Base-by-base conservation (phyloP, 2,888 invertebrate species). In the Cheilosia soror region DNA sequence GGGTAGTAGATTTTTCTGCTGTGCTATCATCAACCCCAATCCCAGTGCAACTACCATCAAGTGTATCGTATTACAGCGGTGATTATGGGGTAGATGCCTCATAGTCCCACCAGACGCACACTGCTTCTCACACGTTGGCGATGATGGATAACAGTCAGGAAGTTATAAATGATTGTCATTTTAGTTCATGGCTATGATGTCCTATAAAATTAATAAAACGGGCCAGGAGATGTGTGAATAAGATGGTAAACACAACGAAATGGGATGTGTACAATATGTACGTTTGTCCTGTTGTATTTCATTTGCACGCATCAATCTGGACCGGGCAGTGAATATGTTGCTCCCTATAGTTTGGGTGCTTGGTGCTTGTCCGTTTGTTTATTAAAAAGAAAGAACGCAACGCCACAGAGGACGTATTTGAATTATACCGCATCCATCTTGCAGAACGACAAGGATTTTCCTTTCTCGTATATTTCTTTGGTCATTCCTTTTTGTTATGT, bases 161-260 rank as follows among this genome's bases (percentile, higher is more conserved):
- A n/a, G 49, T 55, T 83, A 78, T 83, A 83, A 78, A 78, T 82
- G 82, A 53, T 78, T 60, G 60, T 66, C 82, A 62, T 72, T 78
- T 60, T 27, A 47, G 60, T 57, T 75, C 49, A 66, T 75, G 40
- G 44, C 55, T 13, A 66, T 68, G 78, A 47, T 77, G 72, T 72
- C 60, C 77, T 60, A 60, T 77, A 66, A 82, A 82, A 81, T 81
- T 71, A 71, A 81, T 81, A 81, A 81, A 65, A 76, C 11, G 27
- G 25, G 11, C 20, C 20, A 20, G 20, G 20, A 20, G 20, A 20
- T 13, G 15, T 40, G 33, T 27, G 31, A 53, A 51, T 20, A 15
- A 33, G n/a, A 29, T 25, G 25, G 33, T 44, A 9, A 44, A 44
- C 11, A 15, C 11, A 15, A 27, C 15, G 15, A 4, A 37, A 25